Base-by-base conservation (phyloP, 2,888 invertebrate species). In the Callyntrura sp. region DNA sequence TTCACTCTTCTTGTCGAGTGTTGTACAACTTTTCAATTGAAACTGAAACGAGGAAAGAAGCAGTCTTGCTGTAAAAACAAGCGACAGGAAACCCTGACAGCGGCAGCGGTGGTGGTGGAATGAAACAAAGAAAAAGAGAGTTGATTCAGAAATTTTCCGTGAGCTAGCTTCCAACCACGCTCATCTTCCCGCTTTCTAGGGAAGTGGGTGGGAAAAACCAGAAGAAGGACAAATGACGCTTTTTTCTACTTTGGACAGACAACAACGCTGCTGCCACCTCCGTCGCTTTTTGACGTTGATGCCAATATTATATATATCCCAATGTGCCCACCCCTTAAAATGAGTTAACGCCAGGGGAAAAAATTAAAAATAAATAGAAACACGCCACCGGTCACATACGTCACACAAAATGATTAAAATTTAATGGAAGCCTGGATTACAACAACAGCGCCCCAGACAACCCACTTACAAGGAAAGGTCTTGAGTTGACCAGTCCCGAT, bases 1-100 rank as follows among this genome's bases (percentile, higher is more conserved):
- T n/a, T n/a, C 23, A 25, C 25, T 14, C 35, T 35, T 35, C 35
- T 35, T 35, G 17, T 43, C 23, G 48, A 4, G 45, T 23, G 6
- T 25, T 68, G 5, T 68, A 8, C 43, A 68, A 68, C 68, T 35
- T 68, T 68, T 68, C 68, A 68, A 68, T 68, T 68, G 68, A 68
- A 17, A 43, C 8, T n/a, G 35, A 17, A 68, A 68, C 35, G 0
- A 14, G n/a, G n/a, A 68, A 68, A 68, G 35, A 51, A 51, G 17
- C 17, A 17, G 57, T 11, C 9, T 9, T 23, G 11, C 62, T 68
- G n/a, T 9, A 35, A 43, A 43, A 43, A 17, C n/a, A 14, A 23
- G 25, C 12, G 65, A 43, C 6, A 68, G 14, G 43, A 43, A 43
- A n/a, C 43, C 8, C 6, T 60, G 57, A 20, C 2, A 60, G 51